Evolutionary conservation across 2,888 invertebrate species (phyloP).

Genomic region (Ferrisia virgata): DNA sequence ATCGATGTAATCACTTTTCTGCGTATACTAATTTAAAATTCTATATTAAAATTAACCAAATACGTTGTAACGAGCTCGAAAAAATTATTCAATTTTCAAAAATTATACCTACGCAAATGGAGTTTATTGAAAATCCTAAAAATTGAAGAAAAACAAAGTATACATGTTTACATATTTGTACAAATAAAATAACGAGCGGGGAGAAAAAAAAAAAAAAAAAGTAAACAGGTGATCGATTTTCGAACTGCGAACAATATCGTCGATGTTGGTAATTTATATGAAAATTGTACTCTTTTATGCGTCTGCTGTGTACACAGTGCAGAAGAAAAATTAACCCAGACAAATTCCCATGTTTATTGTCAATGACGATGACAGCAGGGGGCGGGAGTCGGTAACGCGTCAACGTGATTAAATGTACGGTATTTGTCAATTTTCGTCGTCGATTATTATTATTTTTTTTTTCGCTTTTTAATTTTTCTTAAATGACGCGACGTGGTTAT

Average conservation of each 20-base stretch:
- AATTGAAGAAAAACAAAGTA: no score
- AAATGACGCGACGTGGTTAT: not conserved
- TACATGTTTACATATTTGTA: no score
- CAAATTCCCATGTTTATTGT: not conserved
- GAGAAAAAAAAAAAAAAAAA: no score
- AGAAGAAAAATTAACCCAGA: not conserved
- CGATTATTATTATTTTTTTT: not conserved
- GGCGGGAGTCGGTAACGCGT: no score
- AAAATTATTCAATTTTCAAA: no score
- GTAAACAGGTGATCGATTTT: not conserved
- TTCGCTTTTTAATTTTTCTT: not conserved
- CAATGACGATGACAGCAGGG: not conserved
- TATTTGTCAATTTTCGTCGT: conserved; percentile 11
- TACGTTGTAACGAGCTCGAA: no score
- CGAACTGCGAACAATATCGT: not conserved
- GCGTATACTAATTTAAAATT: no score
- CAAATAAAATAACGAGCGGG: no score
- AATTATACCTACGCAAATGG: no score
- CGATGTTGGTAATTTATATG: not conserved
- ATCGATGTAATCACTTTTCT: not conserved
- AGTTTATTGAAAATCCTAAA: no score
- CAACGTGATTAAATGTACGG: not conserved
- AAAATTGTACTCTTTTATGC: not conserved
- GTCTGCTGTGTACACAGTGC: not conserved
- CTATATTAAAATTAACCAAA: no score